Conservation (phyloP, 2,888 invertebrate genomes). For the Xylota sylvarum region DNA sequence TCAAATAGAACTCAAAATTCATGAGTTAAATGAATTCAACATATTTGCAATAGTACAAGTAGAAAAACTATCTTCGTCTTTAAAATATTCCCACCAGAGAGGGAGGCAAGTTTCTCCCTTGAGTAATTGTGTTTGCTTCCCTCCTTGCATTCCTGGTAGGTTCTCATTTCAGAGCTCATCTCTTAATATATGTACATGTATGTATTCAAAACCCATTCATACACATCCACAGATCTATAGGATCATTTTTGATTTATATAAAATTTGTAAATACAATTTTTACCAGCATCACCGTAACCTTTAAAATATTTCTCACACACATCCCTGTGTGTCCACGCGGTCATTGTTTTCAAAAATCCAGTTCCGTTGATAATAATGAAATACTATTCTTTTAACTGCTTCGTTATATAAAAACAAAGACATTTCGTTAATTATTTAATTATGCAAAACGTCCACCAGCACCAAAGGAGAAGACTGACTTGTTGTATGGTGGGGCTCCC, state of each 20-base stretch:
- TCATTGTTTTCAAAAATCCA: constrained; percentile 49
- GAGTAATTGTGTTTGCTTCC: no score
- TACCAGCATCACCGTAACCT: neutral
- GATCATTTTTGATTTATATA: neutral
- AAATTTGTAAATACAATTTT: neutral
- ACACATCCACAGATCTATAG: no score
- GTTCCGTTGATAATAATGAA: constrained; percentile 68
- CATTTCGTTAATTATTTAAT: constrained; percentile 76
- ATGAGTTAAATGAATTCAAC: no score
- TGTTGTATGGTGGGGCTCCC: constrained; percentile 19
- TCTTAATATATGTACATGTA: no score
- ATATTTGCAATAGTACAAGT: no score
- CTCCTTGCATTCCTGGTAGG: no score
- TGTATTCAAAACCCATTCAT: no score
- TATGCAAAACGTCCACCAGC: constrained; percentile 66
- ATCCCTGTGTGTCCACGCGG: constrained; percentile 44
- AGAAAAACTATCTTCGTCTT: no score
- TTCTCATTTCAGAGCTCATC: no score
- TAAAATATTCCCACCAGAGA: no score
- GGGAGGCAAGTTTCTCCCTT: no score
- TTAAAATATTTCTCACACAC: constrained; percentile 52
- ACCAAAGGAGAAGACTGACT: constrained; percentile 37
- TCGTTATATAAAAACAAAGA: constrained; percentile 71
- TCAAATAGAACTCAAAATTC: no score
- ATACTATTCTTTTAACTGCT: constrained; percentile 7